Evolutionary conservation across 2,888 invertebrate genomes (phyloP), one percentile per base, ranked within the genome.

Genomic region (Operophtera brumata): DNA sequence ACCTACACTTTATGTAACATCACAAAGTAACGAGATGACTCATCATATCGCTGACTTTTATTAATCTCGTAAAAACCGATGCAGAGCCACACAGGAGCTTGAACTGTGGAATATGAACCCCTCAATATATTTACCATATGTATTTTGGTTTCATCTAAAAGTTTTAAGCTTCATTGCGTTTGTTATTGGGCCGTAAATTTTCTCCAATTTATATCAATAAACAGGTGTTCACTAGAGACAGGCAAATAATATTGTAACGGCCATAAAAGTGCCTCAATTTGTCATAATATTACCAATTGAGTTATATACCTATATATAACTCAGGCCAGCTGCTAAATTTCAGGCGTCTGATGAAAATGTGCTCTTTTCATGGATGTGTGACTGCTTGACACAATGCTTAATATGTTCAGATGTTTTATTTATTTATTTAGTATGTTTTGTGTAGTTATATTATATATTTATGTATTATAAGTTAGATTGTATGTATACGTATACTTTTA

Each of bases 1-100:
- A 66, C 77, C 76, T 65, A 77, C 71, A 78, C 78, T 75, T 75
- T 72, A 66, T 71, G 69, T 73, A 78, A 78, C 74, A 71, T 74
- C 71, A 65, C 67, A 69, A 67, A 71, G 65, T 64, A 69, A 62
- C 43, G 59, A 69, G 64, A 75, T 81, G 82, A 82, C 71, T 83
- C 82, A 84, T 67, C 65, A 8, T 54, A 59, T 57, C 64, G 63
- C 63, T 39, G 39, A 44, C 62, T 73, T 71, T 70, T 71, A 73
- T 68, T 65, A 64, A 56, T 57, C 57, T 65, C 63, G 53, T 70
- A 69, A 66, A 71, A 54, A 46, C 25, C 28, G 26, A 52, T 46
- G 45, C 43, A 37, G 43, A 28, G 25, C 13, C 37, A 43, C 43
- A 54, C 57, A 57, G 47, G 50, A 55, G 63, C 51, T 53, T 39